A percentile compares a stretch with the other conserved stretches of the same genome.
Conservation (phyloP, 2,888 invertebrate species). For the Glaucopsyche alexis region DNA sequence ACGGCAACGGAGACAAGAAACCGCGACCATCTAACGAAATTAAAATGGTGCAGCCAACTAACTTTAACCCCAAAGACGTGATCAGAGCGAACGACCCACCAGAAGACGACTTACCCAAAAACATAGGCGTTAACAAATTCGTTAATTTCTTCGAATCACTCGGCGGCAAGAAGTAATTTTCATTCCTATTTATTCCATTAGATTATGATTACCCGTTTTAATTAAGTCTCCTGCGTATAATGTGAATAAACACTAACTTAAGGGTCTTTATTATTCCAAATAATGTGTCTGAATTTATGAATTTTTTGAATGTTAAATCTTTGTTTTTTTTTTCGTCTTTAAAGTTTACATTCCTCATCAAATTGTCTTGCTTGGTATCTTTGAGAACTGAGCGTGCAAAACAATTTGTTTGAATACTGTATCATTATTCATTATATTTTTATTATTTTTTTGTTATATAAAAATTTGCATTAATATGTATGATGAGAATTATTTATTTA, state of each 20-base stretch:
- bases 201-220: conserved; percentile 4
- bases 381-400: conserved; percentile 10
- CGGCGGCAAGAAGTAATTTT: conserved; percentile 66
- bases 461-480: background rate
- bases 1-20: conserved; percentile 49
- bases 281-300: background rate
- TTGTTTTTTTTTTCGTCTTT: background rate
- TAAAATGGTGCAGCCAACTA: conserved; percentile 62
- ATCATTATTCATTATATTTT: background rate
- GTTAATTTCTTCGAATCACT: conserved; percentile 75
- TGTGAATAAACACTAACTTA: background rate
- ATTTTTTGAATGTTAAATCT: background rate
- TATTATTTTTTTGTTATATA: background rate
- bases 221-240: background rate
- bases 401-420: background rate
- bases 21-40: conserved; percentile 67
- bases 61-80: conserved; percentile 64
- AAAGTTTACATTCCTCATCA: background rate
- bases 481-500: conserved; percentile 2
- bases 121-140: conserved; percentile 74
- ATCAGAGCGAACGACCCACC: conserved; percentile 73
- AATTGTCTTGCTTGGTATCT: conserved; percentile 6
- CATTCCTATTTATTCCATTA: conserved; percentile 21
- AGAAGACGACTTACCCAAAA: conserved; percentile 72
- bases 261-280: no score